phyloP scores from a whole-genome alignment of 2,888 invertebrate genomes.

The Conchocele bisecta region DNA sequence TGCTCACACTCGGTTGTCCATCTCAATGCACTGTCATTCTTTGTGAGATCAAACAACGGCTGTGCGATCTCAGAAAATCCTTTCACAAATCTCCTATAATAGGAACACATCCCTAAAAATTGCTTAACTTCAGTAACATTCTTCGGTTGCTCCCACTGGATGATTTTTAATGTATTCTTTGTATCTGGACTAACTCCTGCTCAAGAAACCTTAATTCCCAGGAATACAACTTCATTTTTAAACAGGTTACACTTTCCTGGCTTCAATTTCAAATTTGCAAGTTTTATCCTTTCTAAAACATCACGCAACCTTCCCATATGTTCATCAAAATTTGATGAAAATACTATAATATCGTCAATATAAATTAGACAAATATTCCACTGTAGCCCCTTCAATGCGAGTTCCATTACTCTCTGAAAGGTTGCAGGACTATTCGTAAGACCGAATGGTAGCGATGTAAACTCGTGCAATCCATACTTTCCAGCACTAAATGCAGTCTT shows the following conservation, averaged over 20 bases:
- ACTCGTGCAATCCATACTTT: slow-evolving; percentile 52
- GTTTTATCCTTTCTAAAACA: slow-evolving; percentile 40
- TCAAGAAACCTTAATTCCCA: slow-evolving; percentile 26
- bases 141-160: no score
- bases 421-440: slow-evolving; percentile 40
- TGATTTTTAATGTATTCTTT: no score
- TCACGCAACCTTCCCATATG: slow-evolving; percentile 30
- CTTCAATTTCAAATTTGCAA: slow-evolving; percentile 55
- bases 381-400: slow-evolving; percentile 42
- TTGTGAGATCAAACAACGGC: neutral
- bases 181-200: neutral
- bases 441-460: slow-evolving; percentile 41
- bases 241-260: slow-evolving; percentile 49
- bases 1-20: slow-evolving; percentile 34
- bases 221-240: slow-evolving; percentile 34
- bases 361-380: slow-evolving; percentile 51
- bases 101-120: neutral
- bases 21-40: neutral
- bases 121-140: no score
- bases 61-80: neutral
- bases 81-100: neutral
- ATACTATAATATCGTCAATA: slow-evolving; percentile 53
- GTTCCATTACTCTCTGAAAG: slow-evolving; percentile 50
- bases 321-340: slow-evolving; percentile 31
- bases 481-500: slow-evolving; percentile 57